Evolutionary conservation across 2,113 vertebrate species (phyloP).

Genomic region (Pyxicephalus adspersus): DNA sequence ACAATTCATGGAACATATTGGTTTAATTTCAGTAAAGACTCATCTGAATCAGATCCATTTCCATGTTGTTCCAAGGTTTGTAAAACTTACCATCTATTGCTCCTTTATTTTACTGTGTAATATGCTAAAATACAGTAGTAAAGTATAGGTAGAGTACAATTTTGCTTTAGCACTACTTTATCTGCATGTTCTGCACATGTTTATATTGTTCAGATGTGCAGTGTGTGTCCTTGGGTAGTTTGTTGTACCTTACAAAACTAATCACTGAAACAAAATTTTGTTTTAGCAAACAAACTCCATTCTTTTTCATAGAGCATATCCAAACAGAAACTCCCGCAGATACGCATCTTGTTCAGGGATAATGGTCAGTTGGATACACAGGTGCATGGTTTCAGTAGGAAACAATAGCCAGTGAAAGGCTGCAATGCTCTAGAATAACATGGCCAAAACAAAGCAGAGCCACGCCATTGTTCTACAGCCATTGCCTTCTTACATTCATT

Average conservation of each 20-base stretch:
- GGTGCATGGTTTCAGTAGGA: constrained; percentile 41
- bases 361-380: constrained; percentile 45
- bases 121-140: no score
- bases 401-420: constrained; percentile 24
- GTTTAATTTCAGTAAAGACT: no score
- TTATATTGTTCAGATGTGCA: not conserved
- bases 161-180: no score
- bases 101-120: no score
- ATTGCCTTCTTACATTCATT: not conserved
- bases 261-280: constrained; percentile 17
- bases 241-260: constrained; percentile 15
- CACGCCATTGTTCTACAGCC: constrained; percentile 13
- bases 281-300: constrained; percentile 2
- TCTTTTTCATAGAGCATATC: constrained; percentile 16
- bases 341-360: constrained; percentile 3
- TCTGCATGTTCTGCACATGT: not conserved
- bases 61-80: no score
- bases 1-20: no score
- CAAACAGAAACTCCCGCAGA: constrained; percentile 46
- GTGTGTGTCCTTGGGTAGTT: not conserved
- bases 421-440: constrained; percentile 28
- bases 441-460: constrained; percentile 18
- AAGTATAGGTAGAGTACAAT: no score
- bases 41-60: no score
- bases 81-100: no score